Conservation (phyloP, 2,888 invertebrate genomes). For the Dynastes tityus region DNA sequence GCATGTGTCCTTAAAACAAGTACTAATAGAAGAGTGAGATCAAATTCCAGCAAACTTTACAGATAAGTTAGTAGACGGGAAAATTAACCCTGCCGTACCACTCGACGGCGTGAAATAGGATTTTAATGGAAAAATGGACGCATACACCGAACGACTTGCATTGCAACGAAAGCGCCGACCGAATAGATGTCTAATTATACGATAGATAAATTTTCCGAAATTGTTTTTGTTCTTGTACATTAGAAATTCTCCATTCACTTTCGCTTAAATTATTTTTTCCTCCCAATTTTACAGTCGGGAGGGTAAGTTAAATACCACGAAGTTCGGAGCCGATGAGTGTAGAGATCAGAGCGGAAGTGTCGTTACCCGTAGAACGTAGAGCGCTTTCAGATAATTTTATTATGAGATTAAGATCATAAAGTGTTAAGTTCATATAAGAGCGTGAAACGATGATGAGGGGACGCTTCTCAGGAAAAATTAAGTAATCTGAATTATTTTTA, state of each 20-base stretch:
- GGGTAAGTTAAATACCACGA: constrained; percentile 15
- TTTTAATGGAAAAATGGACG: constrained; percentile 47
- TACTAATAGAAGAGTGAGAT: no score
- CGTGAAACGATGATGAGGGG: not conserved
- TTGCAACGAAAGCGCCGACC: constrained; percentile 14
- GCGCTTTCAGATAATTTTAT: constrained; percentile 26
- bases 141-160: constrained; percentile 20
- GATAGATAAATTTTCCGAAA: constrained; percentile 42
- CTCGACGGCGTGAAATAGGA: constrained; percentile 58
- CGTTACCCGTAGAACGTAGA: constrained; percentile 22
- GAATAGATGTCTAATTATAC: constrained; percentile 38
- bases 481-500: not conserved
- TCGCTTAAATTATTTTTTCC: constrained; percentile 24
- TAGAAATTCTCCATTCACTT: constrained; percentile 34
- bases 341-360: constrained; percentile 14
- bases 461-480: not conserved
- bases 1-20: no score
- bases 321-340: not conserved
- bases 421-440: not conserved
- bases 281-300: constrained; percentile 38
- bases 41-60: no score
- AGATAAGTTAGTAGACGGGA: constrained; percentile 57
- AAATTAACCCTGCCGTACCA: constrained; percentile 64
- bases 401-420: constrained; percentile 30
- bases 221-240: constrained; percentile 44